Base-by-base conservation (phyloP, 2,113 vertebrate species). In the Pandion haliaetus region DNA sequence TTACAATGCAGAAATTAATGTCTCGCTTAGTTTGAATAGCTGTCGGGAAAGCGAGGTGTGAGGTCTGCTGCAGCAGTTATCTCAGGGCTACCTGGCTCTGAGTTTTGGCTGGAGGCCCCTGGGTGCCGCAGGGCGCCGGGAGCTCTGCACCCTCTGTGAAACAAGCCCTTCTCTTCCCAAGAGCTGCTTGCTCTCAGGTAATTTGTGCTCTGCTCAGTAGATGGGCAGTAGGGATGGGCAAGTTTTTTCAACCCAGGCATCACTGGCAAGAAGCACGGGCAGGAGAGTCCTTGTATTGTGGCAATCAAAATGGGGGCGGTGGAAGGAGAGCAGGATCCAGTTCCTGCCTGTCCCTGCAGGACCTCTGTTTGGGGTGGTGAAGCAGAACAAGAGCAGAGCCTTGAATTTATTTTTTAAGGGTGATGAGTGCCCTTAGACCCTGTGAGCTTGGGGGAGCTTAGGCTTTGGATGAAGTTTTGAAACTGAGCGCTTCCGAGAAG, bases 131-230 rank as follows among this genome's bases (percentile, higher is more conserved):
- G 52, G 40, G 36, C 2, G 18, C 5, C 3, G 1, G 8, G 61
- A 70, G 57, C 87, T n/a, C n/a, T 4, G 67, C 14, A 2, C 2
- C 55, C 13, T 0, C 0, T 7, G 55, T 34, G 4, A 0, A 20
- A 23, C 9, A 8, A 52, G 59, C 38, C 24, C 69, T 18, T 2
- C 38, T 10, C 9, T 17, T 16, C 79, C 29, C 5, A 0, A 9
- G n/a, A 20, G 55, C 63, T 18, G 3, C 5, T 16, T 10, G 28
- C 34, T 36, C 80, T 26, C 2, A 0, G 49, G 2, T 3, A 6
- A 1, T 5, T 10, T 2, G 17, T 23, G 34, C 12, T 28, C 21
- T 54, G 52, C 52, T 29, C 52, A 28, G 26, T 54, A 9, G 21
- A 0, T 4, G 59, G 8, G 18, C 28, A 10, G 47, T 7, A 29